Evolutionary conservation across 2,797 vertebrate genomes (phyloP).

Genomic region (Fistularia tabacaria): DNA sequence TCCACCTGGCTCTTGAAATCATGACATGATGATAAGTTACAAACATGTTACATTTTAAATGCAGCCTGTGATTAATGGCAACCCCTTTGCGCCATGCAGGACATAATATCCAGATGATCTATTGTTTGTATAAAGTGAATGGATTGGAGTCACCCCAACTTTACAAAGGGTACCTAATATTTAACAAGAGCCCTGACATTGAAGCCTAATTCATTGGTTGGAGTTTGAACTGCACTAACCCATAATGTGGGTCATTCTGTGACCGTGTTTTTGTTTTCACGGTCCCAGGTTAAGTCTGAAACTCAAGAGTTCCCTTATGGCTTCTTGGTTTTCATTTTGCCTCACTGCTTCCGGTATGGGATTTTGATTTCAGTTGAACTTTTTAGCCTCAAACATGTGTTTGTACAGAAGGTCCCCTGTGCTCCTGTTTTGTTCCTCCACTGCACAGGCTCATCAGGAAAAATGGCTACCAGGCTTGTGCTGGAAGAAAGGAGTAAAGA

Average conservation of each 20-base stretch:
- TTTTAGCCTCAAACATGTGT: conserved; percentile 41
- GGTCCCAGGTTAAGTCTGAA: conserved; percentile 32
- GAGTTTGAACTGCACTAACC: conserved; percentile 49
- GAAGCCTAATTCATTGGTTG: conserved; percentile 38
- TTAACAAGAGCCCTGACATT: conserved; percentile 34
- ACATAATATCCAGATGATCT: too few relatives aligned
- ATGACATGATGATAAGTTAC: too few relatives aligned
- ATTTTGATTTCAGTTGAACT: conserved; percentile 30
- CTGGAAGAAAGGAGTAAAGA: conserved; percentile 35
- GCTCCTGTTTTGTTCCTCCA: conserved; percentile 40
- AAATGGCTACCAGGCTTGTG: conserved; percentile 47
- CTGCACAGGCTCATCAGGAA: conserved; percentile 24
- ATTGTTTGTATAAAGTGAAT: too few relatives aligned
- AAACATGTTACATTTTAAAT: too few relatives aligned
- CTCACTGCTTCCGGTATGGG: conserved; percentile 20
- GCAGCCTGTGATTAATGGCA: too few relatives aligned
- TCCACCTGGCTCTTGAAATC: too few relatives aligned
- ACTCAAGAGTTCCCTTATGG: conserved; percentile 21
- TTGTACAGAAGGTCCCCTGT: conserved; percentile 52
- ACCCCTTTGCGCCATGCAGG: too few relatives aligned
- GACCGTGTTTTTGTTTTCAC: conserved; percentile 44
- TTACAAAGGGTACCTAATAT: conserved; percentile 30
- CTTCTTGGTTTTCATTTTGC: conserved; percentile 12
- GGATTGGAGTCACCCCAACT: too few relatives aligned
- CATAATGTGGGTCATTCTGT: conserved; percentile 39